Evolutionary conservation across 2,888 invertebrate genomes (phyloP).

Genomic region (Lithophane ornitopus): DNA sequence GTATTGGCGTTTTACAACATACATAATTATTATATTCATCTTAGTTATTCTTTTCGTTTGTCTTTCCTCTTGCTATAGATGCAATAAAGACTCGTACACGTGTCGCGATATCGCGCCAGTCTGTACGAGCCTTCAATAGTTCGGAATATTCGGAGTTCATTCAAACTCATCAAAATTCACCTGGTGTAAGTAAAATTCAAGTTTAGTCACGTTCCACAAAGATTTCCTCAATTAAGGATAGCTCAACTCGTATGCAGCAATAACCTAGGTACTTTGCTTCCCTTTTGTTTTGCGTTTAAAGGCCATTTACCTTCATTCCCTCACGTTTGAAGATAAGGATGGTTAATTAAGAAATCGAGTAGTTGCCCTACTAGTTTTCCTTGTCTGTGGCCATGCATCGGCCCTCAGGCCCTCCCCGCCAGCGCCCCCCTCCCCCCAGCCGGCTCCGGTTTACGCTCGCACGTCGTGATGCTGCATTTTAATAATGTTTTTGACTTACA

Average conservation of each 20-base stretch:
- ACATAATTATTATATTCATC: too few species aligned
- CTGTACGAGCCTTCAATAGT: background rate
- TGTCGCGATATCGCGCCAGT: too few species aligned
- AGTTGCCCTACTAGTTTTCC: conserved; percentile 60
- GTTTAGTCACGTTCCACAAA: background rate
- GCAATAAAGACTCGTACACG: too few species aligned
- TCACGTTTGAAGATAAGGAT: conserved; percentile 45
- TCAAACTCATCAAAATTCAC: background rate
- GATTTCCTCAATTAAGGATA: conserved; percentile 16
- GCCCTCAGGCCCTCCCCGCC: conserved; percentile 39
- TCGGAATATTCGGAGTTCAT: background rate
- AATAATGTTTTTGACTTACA: conserved; percentile 76
- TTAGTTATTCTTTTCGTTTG: background rate
- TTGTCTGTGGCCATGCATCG: conserved; percentile 55
- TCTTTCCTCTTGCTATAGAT: background rate
- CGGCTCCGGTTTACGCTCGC: conserved; percentile 52
- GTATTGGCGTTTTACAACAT: too few species aligned
- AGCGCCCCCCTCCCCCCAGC: conserved; percentile 9
- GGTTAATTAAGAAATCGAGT: conserved; percentile 40
- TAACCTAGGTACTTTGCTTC: conserved; percentile 21
- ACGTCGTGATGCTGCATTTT: conserved; percentile 80
- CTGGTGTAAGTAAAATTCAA: conserved; percentile 2
- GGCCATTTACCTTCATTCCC: conserved; percentile 45
- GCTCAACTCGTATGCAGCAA: background rate
- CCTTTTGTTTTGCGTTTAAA: conserved; percentile 25